Base-by-base conservation (phyloP, 2,797 vertebrate genomes). In the Gallinago solitaria region DNA sequence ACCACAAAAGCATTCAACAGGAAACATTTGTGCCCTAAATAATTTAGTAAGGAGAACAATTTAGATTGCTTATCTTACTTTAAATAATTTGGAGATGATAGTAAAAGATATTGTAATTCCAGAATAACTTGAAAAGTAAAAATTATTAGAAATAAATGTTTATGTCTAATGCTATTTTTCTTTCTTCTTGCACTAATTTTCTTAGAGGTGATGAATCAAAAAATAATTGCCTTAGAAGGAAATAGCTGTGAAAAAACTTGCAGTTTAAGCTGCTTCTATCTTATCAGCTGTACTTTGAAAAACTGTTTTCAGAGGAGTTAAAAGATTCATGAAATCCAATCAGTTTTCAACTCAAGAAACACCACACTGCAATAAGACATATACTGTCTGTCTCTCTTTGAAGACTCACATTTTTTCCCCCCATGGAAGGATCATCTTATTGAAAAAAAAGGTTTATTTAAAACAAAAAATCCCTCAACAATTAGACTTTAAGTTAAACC, bases 21-120 rank as follows among this genome's bases (percentile, higher is more conserved):
- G 91, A 98, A 97, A 97, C 64, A 82, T 97, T 96, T 95, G 95
- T 89, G n/a, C 41, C 59, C 71, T 98, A 96, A 98, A 98, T 98
- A 98, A 98, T 98, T 98, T 61, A 98, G 87, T 56, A 79, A 91
- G 90, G 83, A 96, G 51, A 96, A 96, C 65, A 97, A 97, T 97
- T 97, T 96, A 91, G 76, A 95, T 95, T 96, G 76, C 76, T 97
- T 91, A 91, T 33, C 95, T 98, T 96, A 51, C 85, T 93, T 95
- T 98, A 96, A 98, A 98, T 98, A 97, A 98, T 98, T 98, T 96
- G 98, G 60, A 70, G 75, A 39, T 57, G 43, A 80, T 64, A 90
- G 50, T 59, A 92, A 95, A 90, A 41, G 81, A 57, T 45, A 82
- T n/a, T 64, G 25, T 92, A 94, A 95, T 90, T 85, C 48, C 87